Conservation (phyloP, 1,140 invertebrate species). For the Drosophila parabipectinata region DNA sequence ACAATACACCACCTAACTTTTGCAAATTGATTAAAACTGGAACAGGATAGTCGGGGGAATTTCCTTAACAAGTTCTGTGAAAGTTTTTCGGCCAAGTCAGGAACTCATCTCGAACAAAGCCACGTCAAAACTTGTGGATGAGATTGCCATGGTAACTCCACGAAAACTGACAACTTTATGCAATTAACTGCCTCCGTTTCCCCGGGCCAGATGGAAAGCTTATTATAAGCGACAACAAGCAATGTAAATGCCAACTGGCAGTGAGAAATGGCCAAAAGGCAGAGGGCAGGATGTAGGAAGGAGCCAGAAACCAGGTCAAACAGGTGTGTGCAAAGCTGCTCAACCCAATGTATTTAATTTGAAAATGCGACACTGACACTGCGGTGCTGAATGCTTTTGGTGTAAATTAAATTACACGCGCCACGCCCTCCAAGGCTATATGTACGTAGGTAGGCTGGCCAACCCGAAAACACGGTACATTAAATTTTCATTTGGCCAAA, state of each 20-base stretch:
- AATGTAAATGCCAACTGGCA: conserved; percentile 53
- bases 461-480: conserved; percentile 54
- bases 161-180: conserved; percentile 35
- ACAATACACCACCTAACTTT: neutral
- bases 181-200: conserved; percentile 34
- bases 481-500: conserved; percentile 61
- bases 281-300: conserved; percentile 8
- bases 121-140: conserved; percentile 12
- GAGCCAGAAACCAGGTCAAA: conserved; percentile 44
- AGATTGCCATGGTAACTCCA: conserved; percentile 14
- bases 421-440: conserved; percentile 26
- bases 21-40: conserved; percentile 10
- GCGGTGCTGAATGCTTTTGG: conserved; percentile 48
- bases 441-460: conserved; percentile 32
- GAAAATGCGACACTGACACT: conserved; percentile 60
- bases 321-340: conserved; percentile 28
- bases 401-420: conserved; percentile 61
- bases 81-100: conserved; percentile 22
- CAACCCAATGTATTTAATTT: conserved; percentile 56
- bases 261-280: conserved; percentile 42
- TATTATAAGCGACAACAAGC: conserved; percentile 46
- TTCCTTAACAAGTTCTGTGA: conserved; percentile 18
- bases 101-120: conserved; percentile 26
- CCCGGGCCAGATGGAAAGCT: conserved; percentile 31
- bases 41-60: neutral